A percentile compares a stretch with the other conserved stretches of the same genome.
Evolutionary conservation across 2,888 invertebrate genomes (phyloP).

Genomic region (Microlaimidae sp.): DNA sequence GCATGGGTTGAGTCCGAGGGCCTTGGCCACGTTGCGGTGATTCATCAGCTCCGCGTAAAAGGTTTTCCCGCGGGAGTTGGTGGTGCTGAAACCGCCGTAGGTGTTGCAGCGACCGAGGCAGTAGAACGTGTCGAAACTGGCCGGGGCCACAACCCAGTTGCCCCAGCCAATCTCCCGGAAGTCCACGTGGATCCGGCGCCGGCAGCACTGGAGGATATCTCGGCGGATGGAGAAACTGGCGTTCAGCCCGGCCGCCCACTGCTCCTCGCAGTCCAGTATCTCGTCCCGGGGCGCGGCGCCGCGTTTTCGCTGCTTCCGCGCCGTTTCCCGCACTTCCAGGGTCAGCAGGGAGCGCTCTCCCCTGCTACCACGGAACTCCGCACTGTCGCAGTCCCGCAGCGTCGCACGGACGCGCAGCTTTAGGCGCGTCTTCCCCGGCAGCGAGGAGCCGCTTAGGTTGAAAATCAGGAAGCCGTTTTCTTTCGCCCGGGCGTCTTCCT

Average conservation of each 20-base stretch:
- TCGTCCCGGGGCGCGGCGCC: too few species aligned
- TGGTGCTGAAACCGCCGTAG: conserved; percentile 10
- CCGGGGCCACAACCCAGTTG: conserved; percentile 11
- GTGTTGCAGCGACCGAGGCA: conserved; percentile 14
- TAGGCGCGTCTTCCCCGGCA: too few species aligned
- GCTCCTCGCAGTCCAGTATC: conserved; percentile 11
- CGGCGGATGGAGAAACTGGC: not conserved
- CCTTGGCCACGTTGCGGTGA: not conserved
- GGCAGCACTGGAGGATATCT: conserved; percentile 12
- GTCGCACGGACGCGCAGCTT: too few species aligned
- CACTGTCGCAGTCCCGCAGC: too few species aligned
- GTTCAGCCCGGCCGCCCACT: conserved; percentile 7
- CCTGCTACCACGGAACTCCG: too few species aligned
- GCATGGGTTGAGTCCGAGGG: conserved; percentile 10
- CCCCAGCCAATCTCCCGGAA: conserved; percentile 13
- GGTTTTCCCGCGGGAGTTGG: conserved; percentile 1
- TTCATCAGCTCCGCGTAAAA: conserved; percentile 16
- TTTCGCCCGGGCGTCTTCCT: too few species aligned
- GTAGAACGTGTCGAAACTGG: conserved; percentile 11
- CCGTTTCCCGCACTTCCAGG: too few species aligned
- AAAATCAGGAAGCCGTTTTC: too few species aligned
- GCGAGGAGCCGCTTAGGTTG: too few species aligned
- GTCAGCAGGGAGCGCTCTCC: too few species aligned
- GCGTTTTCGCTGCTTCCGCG: too few species aligned
- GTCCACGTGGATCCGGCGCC: conserved; percentile 7